Percentiles rank a stretch among this genome's conserved stretches.
phyloP scores from a whole-genome alignment of 2,113 vertebrate genomes.

The Zapus hudsonius region DNA sequence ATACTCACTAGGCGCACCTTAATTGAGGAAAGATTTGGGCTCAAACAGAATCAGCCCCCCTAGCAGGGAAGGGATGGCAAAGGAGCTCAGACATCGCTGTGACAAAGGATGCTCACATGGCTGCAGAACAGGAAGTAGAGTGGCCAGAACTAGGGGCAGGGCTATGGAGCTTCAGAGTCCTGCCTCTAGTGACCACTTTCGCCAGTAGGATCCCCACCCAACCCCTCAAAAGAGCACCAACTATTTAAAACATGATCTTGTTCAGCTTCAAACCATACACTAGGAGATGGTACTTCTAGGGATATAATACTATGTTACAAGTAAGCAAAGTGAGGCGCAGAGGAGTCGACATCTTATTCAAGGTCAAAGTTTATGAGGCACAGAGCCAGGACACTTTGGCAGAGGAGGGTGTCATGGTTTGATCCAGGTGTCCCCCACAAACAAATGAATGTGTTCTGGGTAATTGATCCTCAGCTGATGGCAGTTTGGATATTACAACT shows the following conservation, averaged over 20 bases:
- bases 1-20: neutral
- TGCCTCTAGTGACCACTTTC: neutral
- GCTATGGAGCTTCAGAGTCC: neutral
- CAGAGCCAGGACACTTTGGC: neutral
- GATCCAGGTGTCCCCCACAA: too few species aligned
- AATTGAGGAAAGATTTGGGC: neutral
- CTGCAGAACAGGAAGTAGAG: neutral
- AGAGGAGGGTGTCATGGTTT: too few species aligned
- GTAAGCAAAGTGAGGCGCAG: neutral
- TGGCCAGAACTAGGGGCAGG: neutral
- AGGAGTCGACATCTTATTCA: neutral
- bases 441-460: too few species aligned
- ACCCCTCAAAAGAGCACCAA: neutral
- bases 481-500: too few species aligned
- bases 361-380: neutral
- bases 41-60: neutral
- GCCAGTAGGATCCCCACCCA: neutral
- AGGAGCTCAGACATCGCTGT: neutral
- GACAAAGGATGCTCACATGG: neutral
- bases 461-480: too few species aligned
- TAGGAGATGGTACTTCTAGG: neutral
- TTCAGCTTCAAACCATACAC: neutral
- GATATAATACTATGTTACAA: neutral
- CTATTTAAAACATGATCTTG: neutral
- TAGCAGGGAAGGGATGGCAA: neutral